Evolutionary conservation across 1,140 invertebrate genomes (phyloP).

Genomic region (Asbolus verrucosus): DNA sequence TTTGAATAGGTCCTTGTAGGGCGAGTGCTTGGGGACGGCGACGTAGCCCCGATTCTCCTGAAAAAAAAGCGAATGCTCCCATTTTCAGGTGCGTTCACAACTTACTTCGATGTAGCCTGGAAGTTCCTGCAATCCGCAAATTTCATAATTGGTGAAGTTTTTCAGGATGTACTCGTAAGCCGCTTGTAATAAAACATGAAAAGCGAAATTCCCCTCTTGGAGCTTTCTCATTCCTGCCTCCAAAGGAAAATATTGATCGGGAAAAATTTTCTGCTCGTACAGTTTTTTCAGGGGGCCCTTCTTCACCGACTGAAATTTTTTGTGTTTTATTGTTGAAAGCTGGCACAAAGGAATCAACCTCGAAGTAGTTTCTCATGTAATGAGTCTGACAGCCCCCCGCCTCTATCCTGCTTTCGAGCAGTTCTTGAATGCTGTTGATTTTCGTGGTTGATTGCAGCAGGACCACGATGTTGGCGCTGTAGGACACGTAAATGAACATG

Average conservation of each 20-base stretch:
- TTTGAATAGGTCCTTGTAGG: slow-evolving; percentile 67
- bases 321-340: not conserved
- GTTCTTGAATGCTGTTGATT: slow-evolving; percentile 50
- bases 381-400: slow-evolving; percentile 52
- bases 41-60: slow-evolving; percentile 62
- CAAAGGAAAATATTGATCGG: slow-evolving; percentile 47
- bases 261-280: slow-evolving; percentile 54
- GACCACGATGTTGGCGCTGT: slow-evolving; percentile 60
- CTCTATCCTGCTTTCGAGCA: slow-evolving; percentile 55
- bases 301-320: slow-evolving; percentile 46
- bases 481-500: slow-evolving; percentile 61
- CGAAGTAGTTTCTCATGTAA: slow-evolving; percentile 54
- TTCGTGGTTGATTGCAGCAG: slow-evolving; percentile 56
- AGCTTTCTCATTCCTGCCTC: slow-evolving; percentile 55
- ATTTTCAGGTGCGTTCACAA: not conserved
- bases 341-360: slow-evolving; percentile 45
- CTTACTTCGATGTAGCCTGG: slow-evolving; percentile 51
- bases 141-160: slow-evolving; percentile 58
- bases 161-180: slow-evolving; percentile 53
- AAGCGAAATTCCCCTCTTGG: slow-evolving; percentile 57
- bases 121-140: slow-evolving; percentile 57
- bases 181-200: slow-evolving; percentile 47
- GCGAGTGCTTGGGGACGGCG: slow-evolving; percentile 65
- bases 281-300: slow-evolving; percentile 44
- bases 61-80: not conserved